Percentiles rank a stretch among this genome's conserved stretches.
These are phyloP conservation scores for Drosophila obscura DNA, from an alignment of 1,140 invertebrate genomes.

Conservation along the genomic window DNA sequence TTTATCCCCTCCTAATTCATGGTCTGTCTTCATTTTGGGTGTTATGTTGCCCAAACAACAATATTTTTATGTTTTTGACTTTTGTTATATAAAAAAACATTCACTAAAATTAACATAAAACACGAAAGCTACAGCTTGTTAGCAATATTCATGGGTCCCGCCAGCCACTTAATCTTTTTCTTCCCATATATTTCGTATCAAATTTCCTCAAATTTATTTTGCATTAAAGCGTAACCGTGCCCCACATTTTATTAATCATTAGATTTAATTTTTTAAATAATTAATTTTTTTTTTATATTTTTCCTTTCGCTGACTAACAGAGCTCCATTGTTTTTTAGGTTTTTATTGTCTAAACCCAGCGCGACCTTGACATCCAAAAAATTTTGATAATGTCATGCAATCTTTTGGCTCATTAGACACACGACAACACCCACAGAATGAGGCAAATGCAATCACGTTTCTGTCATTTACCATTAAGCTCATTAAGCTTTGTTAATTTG, in stretches of 20 bases:
- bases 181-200: slow-evolving; percentile 10
- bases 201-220: slow-evolving; percentile 29
- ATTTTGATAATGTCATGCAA: slow-evolving; percentile 17
- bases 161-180: slow-evolving; percentile 8
- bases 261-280: slow-evolving; percentile 8
- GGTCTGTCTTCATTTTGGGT: too few relatives aligned
- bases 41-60: too few relatives aligned
- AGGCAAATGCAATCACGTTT: slow-evolving; percentile 26
- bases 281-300: slow-evolving; percentile 16
- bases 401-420: slow-evolving; percentile 39
- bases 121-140: slow-evolving; percentile 3
- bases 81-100: slow-evolving; percentile 2
- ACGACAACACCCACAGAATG: slow-evolving; percentile 46
- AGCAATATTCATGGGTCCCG: too few relatives aligned
- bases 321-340: too few relatives aligned
- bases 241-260: slow-evolving; percentile 28
- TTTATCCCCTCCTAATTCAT: too few relatives aligned
- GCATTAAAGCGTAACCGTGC: slow-evolving; percentile 36
- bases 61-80: too few relatives aligned
- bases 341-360: slow-evolving; percentile 13
- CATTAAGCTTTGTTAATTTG: slow-evolving; percentile 68
- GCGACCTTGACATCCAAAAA: slow-evolving; percentile 29
- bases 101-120: slow-evolving; percentile 16
- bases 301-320: too few relatives aligned
- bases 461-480: slow-evolving; percentile 15